Percentiles rank a stretch among this genome's conserved stretches.
Conservation (phyloP, 2,113 vertebrate species). For the Mus pahari region DNA sequence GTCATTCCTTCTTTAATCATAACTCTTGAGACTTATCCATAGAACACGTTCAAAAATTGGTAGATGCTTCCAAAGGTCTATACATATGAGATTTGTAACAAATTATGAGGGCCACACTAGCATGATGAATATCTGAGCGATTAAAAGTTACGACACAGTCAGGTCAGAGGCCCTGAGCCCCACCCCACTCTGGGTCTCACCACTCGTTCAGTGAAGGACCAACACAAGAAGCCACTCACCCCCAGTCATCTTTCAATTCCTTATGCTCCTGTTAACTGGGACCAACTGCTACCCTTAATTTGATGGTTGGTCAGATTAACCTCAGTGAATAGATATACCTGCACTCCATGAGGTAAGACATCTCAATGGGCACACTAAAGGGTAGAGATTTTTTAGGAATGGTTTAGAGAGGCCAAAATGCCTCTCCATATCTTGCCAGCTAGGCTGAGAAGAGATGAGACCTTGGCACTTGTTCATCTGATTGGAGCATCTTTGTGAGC, state of each 20-base stretch:
- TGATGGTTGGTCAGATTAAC: neutral
- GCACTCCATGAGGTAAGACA: neutral
- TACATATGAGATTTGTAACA: neutral
- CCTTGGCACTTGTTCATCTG: neutral
- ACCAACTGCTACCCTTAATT: neutral
- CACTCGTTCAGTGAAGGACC: neutral
- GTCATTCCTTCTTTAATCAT: neutral
- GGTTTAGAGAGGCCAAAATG: neutral
- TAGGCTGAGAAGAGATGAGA: neutral
- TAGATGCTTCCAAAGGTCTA: neutral
- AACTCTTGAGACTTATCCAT: neutral
- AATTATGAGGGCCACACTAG: neutral
- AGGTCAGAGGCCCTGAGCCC: neutral
- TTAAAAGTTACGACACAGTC: neutral
- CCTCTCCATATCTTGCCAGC: neutral
- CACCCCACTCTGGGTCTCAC: neutral
- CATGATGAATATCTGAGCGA: neutral
- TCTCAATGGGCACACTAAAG: neutral
- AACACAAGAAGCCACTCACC: neutral
- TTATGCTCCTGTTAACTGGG: neutral
- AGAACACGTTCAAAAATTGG: neutral
- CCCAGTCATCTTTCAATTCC: neutral
- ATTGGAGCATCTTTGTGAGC: neutral
- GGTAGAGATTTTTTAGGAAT: neutral
- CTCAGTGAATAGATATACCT: neutral